Evolutionary conservation across 2,797 vertebrate species (phyloP), one percentile per base, ranked within the genome.

Genomic region (Emys orbicularis): DNA sequence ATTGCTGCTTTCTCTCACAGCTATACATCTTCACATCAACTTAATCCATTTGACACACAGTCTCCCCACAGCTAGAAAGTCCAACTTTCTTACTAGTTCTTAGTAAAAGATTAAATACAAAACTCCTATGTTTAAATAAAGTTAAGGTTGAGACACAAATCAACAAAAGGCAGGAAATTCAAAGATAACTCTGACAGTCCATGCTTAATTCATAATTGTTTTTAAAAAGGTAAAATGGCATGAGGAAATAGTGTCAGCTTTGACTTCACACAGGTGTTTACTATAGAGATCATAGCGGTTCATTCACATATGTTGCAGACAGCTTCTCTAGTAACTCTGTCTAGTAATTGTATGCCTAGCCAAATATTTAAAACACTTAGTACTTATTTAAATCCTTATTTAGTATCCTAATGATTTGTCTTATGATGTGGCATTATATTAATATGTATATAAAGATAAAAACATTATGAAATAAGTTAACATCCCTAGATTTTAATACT

Each of bases 1-100:
- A 94, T 93, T 90, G 90, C 87, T 92, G 91, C 92, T 84, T 50
- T 56, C 87, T 90, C 90, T 94, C 86, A 79, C 76, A 0, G 7
- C 52, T 88, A 87, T 77, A 89, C 86, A 85, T 84, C 86, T 92
- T 93, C 89, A 79, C 83, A 91, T 95, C 92, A 97, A 10, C 25
- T 50, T 95, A 98, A 97, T 97, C 97, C 57, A 94, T 97, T 96
- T 97, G 97, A 97, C 96, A 97, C 72, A 95, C 85, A 92, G 83
- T 95, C 68, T 90, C 85, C 83, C 54, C 87, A 91, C 65, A 97
- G 82, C 90, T 89, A 97, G 91, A 95, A 96, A 95, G 68, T n/a
- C 57, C 47, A 15, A 8, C 59, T 94, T 94, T 90, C 95, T 95
- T 92, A 93, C 80, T 54, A 92, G 86, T 79, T 95, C 96, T 89